Base-by-base conservation (phyloP, 2,113 vertebrate species). In the Bagarius yarrelli region DNA sequence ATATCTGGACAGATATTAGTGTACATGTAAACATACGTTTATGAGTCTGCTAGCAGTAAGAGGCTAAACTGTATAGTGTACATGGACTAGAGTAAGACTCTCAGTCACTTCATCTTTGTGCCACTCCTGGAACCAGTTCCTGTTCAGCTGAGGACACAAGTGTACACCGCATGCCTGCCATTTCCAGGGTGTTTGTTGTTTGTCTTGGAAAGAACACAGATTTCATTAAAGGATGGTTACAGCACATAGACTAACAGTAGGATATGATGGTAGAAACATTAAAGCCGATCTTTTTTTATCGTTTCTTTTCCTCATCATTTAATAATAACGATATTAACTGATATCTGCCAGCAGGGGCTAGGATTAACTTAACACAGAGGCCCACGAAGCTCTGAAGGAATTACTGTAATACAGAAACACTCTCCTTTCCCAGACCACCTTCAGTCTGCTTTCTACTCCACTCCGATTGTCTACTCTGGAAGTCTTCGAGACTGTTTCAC, bases 401-500 rank as follows among this genome's bases (percentile, higher is more conserved):
- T 75, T 69, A 76, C 72, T 76, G 52, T 82, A 57, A 76, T 59
- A 85, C 75, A 69, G 83, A 86, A 79, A 47, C 79, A 73, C 86
- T 81, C 74, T 50, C 86, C 77, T 85, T 85, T 83, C 84, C 73
- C 4, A 71, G 81, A 79, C 79, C 80, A 85, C 80, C 4, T 81
- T 70, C 76, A 53, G 47, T 76, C 74, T 77, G 72, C 67, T 52
- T 78, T 50, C 32, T 78, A 71, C 82, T 83, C 60, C 52, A 61
- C 70, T 60, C 69, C 19, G 50, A 74, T 76, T 84, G 73, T 76
- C 63, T 77, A 50, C 73, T 80, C 66, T 34, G 50, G 34, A 61
- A 61, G 44, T 86, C 84, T 81, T 80, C 87, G 25, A 67, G 70
- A 63, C 85, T 80, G 83, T 74, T 85, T 85, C 71, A 79, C 50